Percentiles rank a stretch among this genome's conserved stretches.
Conservation (phyloP, 2,797 vertebrate species). For the Morus bassanus region DNA sequence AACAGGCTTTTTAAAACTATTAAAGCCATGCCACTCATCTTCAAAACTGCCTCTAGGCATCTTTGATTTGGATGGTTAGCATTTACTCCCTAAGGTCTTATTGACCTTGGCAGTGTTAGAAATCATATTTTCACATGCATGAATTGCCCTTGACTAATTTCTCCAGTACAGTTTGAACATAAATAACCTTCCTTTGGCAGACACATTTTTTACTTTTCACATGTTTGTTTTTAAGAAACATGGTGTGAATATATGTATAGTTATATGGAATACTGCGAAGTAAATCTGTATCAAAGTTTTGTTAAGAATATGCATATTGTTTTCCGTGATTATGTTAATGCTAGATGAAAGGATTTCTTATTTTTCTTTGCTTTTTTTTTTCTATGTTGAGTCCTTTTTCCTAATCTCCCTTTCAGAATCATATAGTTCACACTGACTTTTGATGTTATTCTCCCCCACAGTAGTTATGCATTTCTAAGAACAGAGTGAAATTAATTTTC, state of each 20-base stretch:
- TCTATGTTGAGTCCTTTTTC: not conserved
- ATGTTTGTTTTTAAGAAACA: not conserved
- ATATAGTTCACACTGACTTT: not conserved
- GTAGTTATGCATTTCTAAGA: not conserved
- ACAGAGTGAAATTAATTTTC: not conserved
- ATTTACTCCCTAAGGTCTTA: conserved; percentile 37
- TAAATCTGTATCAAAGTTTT: not conserved
- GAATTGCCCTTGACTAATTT: conserved; percentile 37
- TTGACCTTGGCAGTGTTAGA: conserved; percentile 17
- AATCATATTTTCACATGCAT: conserved; percentile 56
- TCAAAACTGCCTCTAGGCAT: not conserved
- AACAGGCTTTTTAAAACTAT: not conserved
- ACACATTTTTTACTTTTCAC: not conserved
- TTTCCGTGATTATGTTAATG: not conserved
- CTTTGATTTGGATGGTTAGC: conserved; percentile 25
- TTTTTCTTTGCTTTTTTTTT: not conserved
- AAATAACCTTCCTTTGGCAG: conserved; percentile 4
- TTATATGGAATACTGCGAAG: not conserved
- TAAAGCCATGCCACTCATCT: not conserved
- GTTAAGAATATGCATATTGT: not conserved
- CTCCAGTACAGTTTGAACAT: not conserved
- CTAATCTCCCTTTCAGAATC: not conserved
- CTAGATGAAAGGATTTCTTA: not conserved
- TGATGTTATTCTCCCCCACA: not conserved
- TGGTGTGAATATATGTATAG: not conserved